A percentile compares a stretch with the other conserved stretches of the same genome.
Evolutionary conservation across 2,888 invertebrate genomes (phyloP).

Genomic region (Phorcus lineatus): DNA sequence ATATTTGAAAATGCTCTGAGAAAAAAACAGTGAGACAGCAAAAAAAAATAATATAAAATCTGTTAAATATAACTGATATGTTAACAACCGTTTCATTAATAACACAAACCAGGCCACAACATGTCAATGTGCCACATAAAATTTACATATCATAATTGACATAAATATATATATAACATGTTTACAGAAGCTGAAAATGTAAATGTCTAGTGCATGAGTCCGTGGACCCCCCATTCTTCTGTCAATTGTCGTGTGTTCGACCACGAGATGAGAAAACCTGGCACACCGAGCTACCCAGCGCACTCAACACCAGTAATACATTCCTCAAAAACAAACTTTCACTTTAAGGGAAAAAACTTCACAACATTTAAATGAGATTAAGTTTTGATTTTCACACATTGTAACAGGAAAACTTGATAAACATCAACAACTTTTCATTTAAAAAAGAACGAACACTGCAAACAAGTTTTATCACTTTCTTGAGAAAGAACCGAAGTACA

Average conservation of each 20-base stretch:
- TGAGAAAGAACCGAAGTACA: slow-evolving; percentile 19
- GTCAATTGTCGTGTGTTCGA: background rate
- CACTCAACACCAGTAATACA: slow-evolving; percentile 25
- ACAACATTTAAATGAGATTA: slow-evolving; percentile 37
- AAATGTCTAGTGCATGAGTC: slow-evolving; percentile 9
- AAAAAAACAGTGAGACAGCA: slow-evolving; percentile 8
- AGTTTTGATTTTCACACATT: slow-evolving; percentile 38
- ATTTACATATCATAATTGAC: slow-evolving; percentile 1
- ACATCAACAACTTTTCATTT: slow-evolving; percentile 32
- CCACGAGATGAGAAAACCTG: background rate
- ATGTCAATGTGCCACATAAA: background rate
- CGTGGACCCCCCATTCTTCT: slow-evolving; percentile 7
- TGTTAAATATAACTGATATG: slow-evolving; percentile 20
- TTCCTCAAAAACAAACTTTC: slow-evolving; percentile 29
- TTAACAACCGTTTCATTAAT: background rate
- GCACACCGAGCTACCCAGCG: slow-evolving; percentile 18
- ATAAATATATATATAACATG: slow-evolving; percentile 13
- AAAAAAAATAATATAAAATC: slow-evolving; percentile 9
- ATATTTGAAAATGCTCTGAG: no score
- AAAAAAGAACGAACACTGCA: slow-evolving; percentile 37
- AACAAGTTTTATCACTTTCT: slow-evolving; percentile 31
- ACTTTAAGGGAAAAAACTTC: slow-evolving; percentile 34
- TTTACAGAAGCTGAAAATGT: slow-evolving; percentile 16
- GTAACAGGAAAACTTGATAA: slow-evolving; percentile 26
- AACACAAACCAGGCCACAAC: slow-evolving; percentile 2